phyloP scores from a whole-genome alignment of 2,888 invertebrate genomes.

The Oasisia sp. region DNA sequence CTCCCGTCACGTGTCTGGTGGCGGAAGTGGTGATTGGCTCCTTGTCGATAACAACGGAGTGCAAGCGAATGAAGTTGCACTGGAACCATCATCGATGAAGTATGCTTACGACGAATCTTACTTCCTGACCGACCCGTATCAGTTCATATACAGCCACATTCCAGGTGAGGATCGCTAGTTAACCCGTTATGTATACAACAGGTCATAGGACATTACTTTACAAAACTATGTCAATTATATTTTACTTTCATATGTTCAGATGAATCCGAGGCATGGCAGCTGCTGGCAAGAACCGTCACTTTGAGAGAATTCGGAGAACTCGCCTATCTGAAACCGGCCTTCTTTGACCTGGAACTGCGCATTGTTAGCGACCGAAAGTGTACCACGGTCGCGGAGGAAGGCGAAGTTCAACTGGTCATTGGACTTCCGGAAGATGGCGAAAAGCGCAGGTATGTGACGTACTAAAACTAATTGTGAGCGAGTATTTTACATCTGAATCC shows the following conservation, averaged over 20 bases:
- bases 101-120: slow-evolving; percentile 22
- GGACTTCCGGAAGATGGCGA: slow-evolving; percentile 8
- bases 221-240: neutral
- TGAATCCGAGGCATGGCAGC: slow-evolving; percentile 24
- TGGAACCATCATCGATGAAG: neutral
- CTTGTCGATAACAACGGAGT: slow-evolving; percentile 23
- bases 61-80: neutral
- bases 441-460: neutral
- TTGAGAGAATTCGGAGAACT: slow-evolving; percentile 24
- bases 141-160: slow-evolving; percentile 24
- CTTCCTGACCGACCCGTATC: slow-evolving; percentile 21
- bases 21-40: slow-evolving; percentile 13
- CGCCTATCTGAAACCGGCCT: slow-evolving; percentile 26
- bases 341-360: slow-evolving; percentile 27
- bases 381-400: slow-evolving; percentile 17
- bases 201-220: no score
- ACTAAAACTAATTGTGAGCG: neutral
- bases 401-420: slow-evolving; percentile 18
- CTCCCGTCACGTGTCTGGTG: neutral
- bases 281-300: slow-evolving; percentile 28
- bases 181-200: no score
- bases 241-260: neutral
- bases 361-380: slow-evolving; percentile 23
- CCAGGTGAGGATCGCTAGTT: neutral
- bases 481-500: no score